Percentiles rank a stretch among this genome's conserved stretches.
Evolutionary conservation across 2,113 vertebrate species (phyloP).

Genomic region (Progne subis): DNA sequence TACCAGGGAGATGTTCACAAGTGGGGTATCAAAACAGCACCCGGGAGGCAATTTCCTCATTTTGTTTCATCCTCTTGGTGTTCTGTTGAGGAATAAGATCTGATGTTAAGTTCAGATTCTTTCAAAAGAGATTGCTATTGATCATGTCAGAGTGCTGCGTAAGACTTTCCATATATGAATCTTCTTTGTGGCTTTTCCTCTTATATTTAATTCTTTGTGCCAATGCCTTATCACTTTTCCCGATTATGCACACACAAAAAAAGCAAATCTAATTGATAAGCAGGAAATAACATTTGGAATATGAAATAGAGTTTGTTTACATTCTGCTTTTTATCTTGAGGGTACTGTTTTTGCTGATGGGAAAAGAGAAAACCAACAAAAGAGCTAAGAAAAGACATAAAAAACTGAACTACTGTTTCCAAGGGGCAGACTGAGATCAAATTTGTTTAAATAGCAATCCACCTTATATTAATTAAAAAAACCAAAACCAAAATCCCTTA

Average conservation of each 20-base stretch:
- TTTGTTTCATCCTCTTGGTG: not conserved
- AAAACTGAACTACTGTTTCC: not conserved
- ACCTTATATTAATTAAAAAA: not conserved
- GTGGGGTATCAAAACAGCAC: conserved; percentile 12
- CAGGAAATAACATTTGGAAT: not conserved
- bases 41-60: conserved; percentile 4
- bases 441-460: not conserved
- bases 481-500: not conserved
- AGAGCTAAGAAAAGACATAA: not conserved
- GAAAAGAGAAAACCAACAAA: not conserved
- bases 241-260: not conserved
- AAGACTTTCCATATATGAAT: not conserved
- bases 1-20: not conserved
- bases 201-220: not conserved
- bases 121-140: conserved; percentile 44
- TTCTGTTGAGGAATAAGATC: conserved; percentile 1
- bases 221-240: not conserved
- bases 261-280: not conserved
- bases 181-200: not conserved
- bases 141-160: not conserved
- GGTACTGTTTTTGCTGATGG: not conserved
- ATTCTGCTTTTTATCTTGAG: not conserved
- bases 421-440: not conserved
- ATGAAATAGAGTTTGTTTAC: not conserved
- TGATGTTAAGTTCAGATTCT: conserved; percentile 33